A percentile compares a stretch with the other conserved stretches of the same genome.
phyloP scores from a whole-genome alignment of 1,140 invertebrate genomes.

The Aporrectodea caliginosa region DNA sequence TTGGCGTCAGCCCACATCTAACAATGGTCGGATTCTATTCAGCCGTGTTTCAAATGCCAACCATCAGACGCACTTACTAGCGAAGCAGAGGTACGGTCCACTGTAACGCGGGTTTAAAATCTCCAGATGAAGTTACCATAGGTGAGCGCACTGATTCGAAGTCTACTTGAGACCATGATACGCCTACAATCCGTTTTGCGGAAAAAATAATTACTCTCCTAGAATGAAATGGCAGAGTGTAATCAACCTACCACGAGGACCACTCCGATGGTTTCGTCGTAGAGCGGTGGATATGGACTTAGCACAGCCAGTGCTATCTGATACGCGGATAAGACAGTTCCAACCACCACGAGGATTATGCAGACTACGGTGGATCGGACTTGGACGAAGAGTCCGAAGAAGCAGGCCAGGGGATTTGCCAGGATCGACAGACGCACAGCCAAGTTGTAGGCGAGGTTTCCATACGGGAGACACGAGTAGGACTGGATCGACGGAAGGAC shows the following conservation, averaged over 20 bases:
- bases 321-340: slow-evolving; percentile 62
- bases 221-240: too few relatives aligned
- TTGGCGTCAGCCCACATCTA: too few relatives aligned
- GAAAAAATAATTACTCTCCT: too few relatives aligned
- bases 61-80: too few relatives aligned
- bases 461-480: slow-evolving; percentile 83
- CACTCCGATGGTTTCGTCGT: slow-evolving; percentile 61
- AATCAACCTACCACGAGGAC: slow-evolving; percentile 71
- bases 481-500: slow-evolving; percentile 78
- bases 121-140: too few relatives aligned
- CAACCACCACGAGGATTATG: slow-evolving; percentile 58
- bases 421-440: slow-evolving; percentile 75
- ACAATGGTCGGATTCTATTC: too few relatives aligned
- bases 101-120: too few relatives aligned
- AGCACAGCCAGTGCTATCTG: slow-evolving; percentile 67
- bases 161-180: too few relatives aligned
- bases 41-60: too few relatives aligned
- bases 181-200: too few relatives aligned
- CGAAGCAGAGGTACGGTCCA: too few relatives aligned
- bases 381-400: slow-evolving; percentile 71
- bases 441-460: slow-evolving; percentile 71
- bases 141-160: too few relatives aligned
- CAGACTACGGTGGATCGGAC: slow-evolving; percentile 62
- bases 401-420: slow-evolving; percentile 77
- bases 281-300: slow-evolving; percentile 71